A percentile compares a stretch with the other conserved stretches of the same genome.
These are phyloP conservation scores for Lethenteron camtschaticum DNA, from an alignment of 2,113 vertebrate genomes.

Conservation along the genomic window DNA sequence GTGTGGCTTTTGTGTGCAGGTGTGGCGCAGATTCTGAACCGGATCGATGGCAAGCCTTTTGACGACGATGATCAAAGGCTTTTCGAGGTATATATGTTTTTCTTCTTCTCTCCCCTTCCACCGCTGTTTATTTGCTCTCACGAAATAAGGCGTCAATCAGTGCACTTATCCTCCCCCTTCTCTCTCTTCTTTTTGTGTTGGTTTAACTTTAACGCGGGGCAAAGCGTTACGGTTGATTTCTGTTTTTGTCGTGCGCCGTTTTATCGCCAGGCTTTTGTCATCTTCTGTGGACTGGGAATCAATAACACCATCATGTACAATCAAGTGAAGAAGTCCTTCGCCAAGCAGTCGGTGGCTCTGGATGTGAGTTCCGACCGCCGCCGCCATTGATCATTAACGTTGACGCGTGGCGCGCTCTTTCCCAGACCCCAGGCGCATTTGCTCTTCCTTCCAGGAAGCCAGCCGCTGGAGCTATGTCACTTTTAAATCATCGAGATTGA, in stretches of 20 bases:
- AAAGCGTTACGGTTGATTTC: no score
- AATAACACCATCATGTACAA: conserved; percentile 99
- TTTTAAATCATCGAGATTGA: no score
- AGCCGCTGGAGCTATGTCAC: no score
- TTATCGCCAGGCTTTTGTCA: conserved; percentile 69
- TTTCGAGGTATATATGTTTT: conserved; percentile 50
- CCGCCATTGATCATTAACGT: not conserved
- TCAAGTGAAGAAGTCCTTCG: conserved; percentile 98
- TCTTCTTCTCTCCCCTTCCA: not conserved
- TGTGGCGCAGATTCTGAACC: conserved; percentile 85
- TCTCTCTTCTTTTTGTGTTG: not conserved
- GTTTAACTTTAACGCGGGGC: not conserved
- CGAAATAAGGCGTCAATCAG: not conserved
- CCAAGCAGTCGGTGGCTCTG: conserved; percentile 92
- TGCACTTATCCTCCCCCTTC: conserved; percentile 12
- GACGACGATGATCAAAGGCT: conserved; percentile 86
- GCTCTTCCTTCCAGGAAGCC: no score
- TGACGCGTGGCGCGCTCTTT: no score
- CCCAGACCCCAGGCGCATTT: no score
- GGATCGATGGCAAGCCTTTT: conserved; percentile 81
- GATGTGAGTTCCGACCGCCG: conserved; percentile 39
- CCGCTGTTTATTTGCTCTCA: not conserved
- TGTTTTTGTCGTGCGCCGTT: no score
- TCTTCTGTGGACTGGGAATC: conserved; percentile 95
- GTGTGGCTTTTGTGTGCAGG: conserved; percentile 26